Conservation (phyloP, 1,140 invertebrate species). For the Macrosteles quadrilineatus region DNA sequence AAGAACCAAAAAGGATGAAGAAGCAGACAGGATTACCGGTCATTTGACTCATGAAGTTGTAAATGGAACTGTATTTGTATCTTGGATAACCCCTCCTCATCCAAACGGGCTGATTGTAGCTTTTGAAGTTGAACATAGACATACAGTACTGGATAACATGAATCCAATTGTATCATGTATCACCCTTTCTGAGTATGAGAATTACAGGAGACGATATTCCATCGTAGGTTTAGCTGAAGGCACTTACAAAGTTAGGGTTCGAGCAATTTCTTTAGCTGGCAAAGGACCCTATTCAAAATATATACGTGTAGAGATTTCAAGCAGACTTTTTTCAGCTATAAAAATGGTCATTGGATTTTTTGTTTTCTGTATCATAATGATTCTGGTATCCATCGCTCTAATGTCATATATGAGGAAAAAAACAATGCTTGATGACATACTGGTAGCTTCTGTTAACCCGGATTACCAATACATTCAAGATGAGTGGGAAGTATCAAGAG, state of each 20-base stretch:
- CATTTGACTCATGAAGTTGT: background rate
- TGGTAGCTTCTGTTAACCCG: conserved; percentile 42
- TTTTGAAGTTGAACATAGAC: conserved; percentile 66
- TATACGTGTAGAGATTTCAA: background rate
- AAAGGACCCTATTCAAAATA: conserved; percentile 34
- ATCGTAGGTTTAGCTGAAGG: conserved; percentile 27
- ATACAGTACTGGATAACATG: conserved; percentile 27
- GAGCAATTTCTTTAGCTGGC: conserved; percentile 40
- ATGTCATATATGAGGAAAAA: background rate
- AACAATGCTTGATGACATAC: background rate
- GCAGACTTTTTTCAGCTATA: background rate
- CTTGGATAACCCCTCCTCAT: conserved; percentile 56
- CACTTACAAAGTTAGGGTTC: conserved; percentile 33
- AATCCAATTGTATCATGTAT: conserved; percentile 45
- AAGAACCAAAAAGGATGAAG: conserved; percentile 32
- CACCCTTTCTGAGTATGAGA: conserved; percentile 28
- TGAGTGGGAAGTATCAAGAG: conserved; percentile 92
- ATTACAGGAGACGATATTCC: conserved; percentile 1
- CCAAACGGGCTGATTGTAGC: conserved; percentile 85
- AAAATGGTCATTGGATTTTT: background rate
- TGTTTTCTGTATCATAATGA: conserved; percentile 27
- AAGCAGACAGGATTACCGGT: conserved; percentile 38
- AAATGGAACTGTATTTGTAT: conserved; percentile 40
- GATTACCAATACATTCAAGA: conserved; percentile 74
- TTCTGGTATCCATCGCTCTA: conserved; percentile 9